These are phyloP conservation scores for Xestia xanthographa DNA, from an alignment of 2,888 invertebrate species.

Conservation along the genomic window DNA sequence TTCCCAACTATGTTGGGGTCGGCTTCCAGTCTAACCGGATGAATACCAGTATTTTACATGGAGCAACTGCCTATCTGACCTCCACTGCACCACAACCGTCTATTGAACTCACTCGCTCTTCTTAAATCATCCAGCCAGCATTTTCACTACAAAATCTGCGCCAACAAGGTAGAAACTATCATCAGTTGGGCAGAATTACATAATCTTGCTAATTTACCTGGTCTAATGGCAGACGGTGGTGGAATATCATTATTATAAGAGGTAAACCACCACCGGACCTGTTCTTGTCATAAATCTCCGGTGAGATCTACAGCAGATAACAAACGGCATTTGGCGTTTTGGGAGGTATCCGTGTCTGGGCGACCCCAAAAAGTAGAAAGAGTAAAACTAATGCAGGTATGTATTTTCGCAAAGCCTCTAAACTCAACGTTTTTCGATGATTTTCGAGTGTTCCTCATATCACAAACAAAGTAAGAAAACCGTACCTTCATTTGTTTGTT, in stretches of 20 bases:
- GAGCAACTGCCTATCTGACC: too few species aligned
- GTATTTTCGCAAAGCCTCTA: background rate
- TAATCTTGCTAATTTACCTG: background rate
- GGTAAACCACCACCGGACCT: background rate
- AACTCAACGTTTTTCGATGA: background rate
- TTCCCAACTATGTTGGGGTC: too few species aligned
- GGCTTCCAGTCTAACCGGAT: too few species aligned
- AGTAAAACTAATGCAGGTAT: too few species aligned
- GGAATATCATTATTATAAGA: constrained; percentile 5
- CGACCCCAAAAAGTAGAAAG: too few species aligned
- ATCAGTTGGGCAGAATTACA: constrained; percentile 5
- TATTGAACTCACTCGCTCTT: constrained; percentile 21
- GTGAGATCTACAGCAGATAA: background rate
- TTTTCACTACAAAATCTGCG: background rate
- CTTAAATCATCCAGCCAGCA: background rate
- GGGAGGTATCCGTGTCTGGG: too few species aligned
- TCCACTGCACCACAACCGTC: too few species aligned
- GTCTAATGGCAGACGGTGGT: background rate
- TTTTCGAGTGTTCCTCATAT: background rate
- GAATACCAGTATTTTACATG: too few species aligned
- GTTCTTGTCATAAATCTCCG: background rate
- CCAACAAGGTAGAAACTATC: background rate
- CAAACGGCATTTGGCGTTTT: background rate
- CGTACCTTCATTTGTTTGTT: background rate
- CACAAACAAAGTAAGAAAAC: background rate